Conservation (phyloP, 2,797 vertebrate species). For the Iguana delicatissima region DNA sequence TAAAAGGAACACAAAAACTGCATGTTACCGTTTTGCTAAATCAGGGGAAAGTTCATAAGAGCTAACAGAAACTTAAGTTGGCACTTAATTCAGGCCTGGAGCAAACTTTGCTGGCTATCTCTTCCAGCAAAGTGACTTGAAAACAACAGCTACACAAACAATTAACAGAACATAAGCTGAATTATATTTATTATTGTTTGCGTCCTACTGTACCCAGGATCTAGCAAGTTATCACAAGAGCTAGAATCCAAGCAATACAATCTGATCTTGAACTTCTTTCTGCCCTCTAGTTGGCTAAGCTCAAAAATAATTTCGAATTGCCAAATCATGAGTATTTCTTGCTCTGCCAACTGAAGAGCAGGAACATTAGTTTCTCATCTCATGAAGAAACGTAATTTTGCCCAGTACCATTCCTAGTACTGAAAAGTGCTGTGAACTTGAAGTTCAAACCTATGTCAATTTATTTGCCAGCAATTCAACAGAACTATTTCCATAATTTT, state of each 20-base stretch:
- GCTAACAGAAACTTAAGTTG: not conserved
- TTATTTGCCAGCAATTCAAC: not conserved
- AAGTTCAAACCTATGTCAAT: not conserved
- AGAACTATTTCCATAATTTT: not conserved
- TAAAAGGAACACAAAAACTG: not conserved
- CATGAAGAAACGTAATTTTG: not conserved
- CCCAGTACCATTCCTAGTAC: not conserved
- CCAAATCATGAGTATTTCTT: not conserved
- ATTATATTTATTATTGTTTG: not conserved
- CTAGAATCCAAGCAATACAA: not conserved
- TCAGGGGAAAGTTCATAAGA: not conserved
- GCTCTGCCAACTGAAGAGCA: not conserved
- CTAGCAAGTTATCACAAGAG: not conserved
- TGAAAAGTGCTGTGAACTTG: not conserved
- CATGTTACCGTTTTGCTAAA: not conserved
- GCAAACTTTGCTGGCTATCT: not conserved
- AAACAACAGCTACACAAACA: no score
- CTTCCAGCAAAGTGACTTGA: not conserved
- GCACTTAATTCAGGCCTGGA: not conserved
- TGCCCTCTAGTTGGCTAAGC: not conserved
- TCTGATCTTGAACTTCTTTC: not conserved
- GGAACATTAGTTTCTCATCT: not conserved
- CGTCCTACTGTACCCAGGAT: not conserved
- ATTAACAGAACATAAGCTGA: not conserved
- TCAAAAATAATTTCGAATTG: not conserved